Base-by-base conservation (phyloP, 1,140 invertebrate species). In the Andrena cerasifolii region DNA sequence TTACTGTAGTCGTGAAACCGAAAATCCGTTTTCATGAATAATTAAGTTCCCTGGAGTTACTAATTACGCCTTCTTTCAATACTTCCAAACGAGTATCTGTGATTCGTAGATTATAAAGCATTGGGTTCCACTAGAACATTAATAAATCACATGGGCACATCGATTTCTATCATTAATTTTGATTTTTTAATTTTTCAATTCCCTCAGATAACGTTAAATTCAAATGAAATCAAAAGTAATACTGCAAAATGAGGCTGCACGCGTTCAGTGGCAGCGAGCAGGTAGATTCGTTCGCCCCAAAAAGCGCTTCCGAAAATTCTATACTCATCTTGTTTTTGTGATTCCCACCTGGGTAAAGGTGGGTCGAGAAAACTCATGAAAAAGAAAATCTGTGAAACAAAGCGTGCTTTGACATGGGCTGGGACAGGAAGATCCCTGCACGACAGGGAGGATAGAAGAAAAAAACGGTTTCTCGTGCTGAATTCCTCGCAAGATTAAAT, bases 401-500 rank as follows among this genome's bases (percentile, higher is more conserved):
- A 12, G 3, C 18, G 0, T 28, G 33, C 33, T 45, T 43, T 62
- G 56, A 77, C 28, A 16, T 43, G 16, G 47, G 68, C 63, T 49
- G 2, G 36, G 43, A 58, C 56, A 45, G 51, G 36, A 62, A 71
- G 45, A 45, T 33, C 24, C 40, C 18, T 21, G 10, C 24, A 43
- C 21, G 33, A 49, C 16, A 61, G 59, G 24, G 8, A 58, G 21
- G 59, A 45, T 21, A 21, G 58, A n/a, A 16, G n/a, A 65, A 71
- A 67, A 56, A 58, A 62, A 36, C 53, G 47, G 45, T 78, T 73
- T 33, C n/a, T 14, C 4, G 21, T 47, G 68, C 51, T 16, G 28
- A 79, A 79, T 74, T 74, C 70, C 28, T 51, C 21, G 43, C 28
- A 26, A 74, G 47, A 71, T 62, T 62, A 78, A 75, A 54, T 33